Evolutionary conservation across 2,888 invertebrate species (phyloP), one percentile per base, ranked within the genome.

Genomic region (Macaria liturata): DNA sequence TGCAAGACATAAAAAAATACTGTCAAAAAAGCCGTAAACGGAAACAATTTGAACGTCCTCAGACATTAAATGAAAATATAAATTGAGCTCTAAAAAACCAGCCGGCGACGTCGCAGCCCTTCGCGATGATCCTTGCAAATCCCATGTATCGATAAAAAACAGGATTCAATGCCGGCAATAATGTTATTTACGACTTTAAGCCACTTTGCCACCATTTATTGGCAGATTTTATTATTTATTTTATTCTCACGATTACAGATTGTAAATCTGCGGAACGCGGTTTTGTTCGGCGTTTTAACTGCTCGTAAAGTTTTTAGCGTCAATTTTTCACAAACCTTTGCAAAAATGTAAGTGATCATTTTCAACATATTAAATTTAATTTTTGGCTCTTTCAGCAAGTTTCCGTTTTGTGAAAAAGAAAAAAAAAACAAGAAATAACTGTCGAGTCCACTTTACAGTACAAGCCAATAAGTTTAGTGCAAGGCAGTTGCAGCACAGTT

Each of bases 191-290:
- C 69, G 72, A 68, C 62, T 65, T 37, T 52, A 66, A 69, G 69
- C 66, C 72, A 73, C 71, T 76, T 69, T 66, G 57, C 58, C 61
- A 61, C 67, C 71, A 70, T 75, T 79, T 76, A 73, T 70, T 69
- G 65, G 63, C 48, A 61, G 51, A 59, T 62, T 66, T 64, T 61
- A 65, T 62, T 46, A 32, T 56, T 45, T 46, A 46, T 49, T 54
- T 49, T 54, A 54, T 59, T 54, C 44, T 57, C 48, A 57, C 46
- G 30, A 43, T 52, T 52, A 53, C 53, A 8, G 54, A 54, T 43
- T 50, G 54, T 54, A 46, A 58, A 42, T 34, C 43, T 4, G 8
- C 4, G 47, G 48, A 45, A 53, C 46, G 45, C 9, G 45, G 52
- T 37, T 45, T 51, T 48, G 37, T 45, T 44, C 20, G 47, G 8